Evolutionary conservation across 2,113 vertebrate genomes (phyloP).

Genomic region (Pagrus major): DNA sequence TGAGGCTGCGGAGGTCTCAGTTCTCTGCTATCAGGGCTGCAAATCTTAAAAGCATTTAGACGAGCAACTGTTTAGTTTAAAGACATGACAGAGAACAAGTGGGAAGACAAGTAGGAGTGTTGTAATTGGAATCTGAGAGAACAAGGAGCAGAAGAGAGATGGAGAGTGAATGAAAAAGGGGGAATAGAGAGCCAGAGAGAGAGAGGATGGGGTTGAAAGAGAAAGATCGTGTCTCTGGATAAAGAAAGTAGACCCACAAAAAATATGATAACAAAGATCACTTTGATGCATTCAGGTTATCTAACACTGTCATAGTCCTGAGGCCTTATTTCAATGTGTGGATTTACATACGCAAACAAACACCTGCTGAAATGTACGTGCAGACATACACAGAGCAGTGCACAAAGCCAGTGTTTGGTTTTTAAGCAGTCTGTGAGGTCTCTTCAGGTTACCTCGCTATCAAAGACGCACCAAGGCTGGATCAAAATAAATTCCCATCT

Average conservation of each 20-base stretch:
- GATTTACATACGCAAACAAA: slow-evolving; percentile 31
- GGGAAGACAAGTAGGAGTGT: slow-evolving; percentile 42
- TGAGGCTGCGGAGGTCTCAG: slow-evolving; percentile 41
- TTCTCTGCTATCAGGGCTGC: slow-evolving; percentile 42
- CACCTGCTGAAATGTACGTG: slow-evolving; percentile 1
- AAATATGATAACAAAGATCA: slow-evolving; percentile 41
- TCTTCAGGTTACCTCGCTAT: slow-evolving; percentile 51
- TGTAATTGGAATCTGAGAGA: slow-evolving; percentile 51
- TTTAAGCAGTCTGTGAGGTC: slow-evolving; percentile 54
- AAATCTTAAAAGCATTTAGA: slow-evolving; percentile 60
- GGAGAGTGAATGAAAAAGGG: slow-evolving; percentile 14
- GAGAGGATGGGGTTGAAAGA: slow-evolving; percentile 1
- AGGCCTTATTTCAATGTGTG: background rate
- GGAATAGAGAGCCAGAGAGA: background rate
- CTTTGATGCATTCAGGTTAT: slow-evolving; percentile 46
- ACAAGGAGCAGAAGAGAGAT: slow-evolving; percentile 14
- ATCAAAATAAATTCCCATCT: slow-evolving; percentile 65
- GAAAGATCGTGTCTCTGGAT: slow-evolving; percentile 8
- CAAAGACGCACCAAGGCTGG: slow-evolving; percentile 35
- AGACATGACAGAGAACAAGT: slow-evolving; percentile 47
- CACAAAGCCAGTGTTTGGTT: slow-evolving; percentile 41
- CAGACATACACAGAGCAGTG: background rate
- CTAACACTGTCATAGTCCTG: background rate
- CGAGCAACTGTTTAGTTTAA: slow-evolving; percentile 51
- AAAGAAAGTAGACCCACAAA: slow-evolving; percentile 29